These are phyloP conservation scores for Mohoua ochrocephala DNA, from an alignment of 2,113 vertebrate species.

Conservation along the genomic window DNA sequence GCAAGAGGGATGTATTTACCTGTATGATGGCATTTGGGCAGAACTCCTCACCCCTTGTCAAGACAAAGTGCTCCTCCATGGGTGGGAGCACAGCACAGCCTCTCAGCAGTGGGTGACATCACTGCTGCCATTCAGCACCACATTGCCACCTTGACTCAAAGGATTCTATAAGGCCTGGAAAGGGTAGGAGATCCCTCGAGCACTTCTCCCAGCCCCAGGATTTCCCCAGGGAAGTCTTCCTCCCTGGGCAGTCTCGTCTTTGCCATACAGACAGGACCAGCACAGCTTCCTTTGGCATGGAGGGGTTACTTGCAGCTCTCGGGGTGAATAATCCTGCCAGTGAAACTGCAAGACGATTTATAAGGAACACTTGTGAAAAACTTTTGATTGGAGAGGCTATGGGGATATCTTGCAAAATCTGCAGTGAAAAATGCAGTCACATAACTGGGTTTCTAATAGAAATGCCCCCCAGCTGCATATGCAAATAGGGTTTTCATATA, in stretches of 20 bases:
- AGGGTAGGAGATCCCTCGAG: neutral
- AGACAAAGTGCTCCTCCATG: neutral
- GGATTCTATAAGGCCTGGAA: neutral
- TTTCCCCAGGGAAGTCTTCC: neutral
- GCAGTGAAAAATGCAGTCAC: neutral
- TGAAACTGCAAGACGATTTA: neutral
- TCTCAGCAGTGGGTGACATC: neutral
- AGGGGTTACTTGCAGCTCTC: neutral
- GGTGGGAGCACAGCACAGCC: fast-evolving
- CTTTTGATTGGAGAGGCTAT: neutral
- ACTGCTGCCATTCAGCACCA: neutral
- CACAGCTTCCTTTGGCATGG: neutral
- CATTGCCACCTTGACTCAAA: neutral
- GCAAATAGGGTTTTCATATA: neutral
- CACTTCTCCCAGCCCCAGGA: neutral
- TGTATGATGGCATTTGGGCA: neutral
- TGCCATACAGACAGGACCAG: neutral
- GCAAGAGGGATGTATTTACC: neutral
- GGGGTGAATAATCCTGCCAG: neutral
- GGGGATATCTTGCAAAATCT: neutral
- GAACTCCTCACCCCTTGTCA: neutral
- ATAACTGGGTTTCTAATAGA: neutral
- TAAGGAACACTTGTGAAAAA: neutral
- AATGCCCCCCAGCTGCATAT: neutral
- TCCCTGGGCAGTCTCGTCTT: neutral